phyloP scores from a whole-genome alignment of 2,888 invertebrate species.

The Dioctria rufipes region DNA sequence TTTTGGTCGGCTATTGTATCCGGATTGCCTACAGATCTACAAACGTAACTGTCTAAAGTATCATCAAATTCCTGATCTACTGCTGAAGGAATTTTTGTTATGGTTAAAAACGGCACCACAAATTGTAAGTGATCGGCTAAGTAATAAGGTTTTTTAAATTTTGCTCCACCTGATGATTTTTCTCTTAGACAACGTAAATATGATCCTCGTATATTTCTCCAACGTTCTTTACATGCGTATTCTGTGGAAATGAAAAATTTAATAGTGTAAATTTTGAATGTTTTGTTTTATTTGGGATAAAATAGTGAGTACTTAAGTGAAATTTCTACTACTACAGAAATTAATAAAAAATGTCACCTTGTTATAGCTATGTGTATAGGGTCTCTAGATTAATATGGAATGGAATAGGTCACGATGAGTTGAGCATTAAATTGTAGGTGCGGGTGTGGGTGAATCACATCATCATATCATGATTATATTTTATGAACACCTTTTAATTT shows the following conservation, averaged over 20 bases:
- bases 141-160: conserved; percentile 28
- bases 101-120: conserved; percentile 33
- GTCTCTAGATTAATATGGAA: no score
- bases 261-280: background rate
- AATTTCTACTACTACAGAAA: no score
- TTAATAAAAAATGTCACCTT: no score
- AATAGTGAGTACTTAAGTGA: no score
- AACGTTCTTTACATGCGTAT: conserved; percentile 26
- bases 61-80: conserved; percentile 16
- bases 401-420: no score
- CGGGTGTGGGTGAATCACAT: no score
- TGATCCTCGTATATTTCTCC: conserved; percentile 32
- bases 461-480: no score
- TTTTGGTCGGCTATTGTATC: background rate
- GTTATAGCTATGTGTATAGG: no score
- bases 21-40: background rate
- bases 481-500: no score
- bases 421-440: no score
- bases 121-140: conserved; percentile 17
- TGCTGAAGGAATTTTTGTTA: background rate
- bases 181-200: conserved; percentile 18
- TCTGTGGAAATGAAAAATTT: background rate
- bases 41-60: conserved; percentile 2
- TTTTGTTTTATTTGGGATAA: no score
- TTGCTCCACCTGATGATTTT: conserved; percentile 11